Percentiles rank a stretch among this genome's conserved stretches.
Evolutionary conservation across 2,888 invertebrate genomes (phyloP).

Genomic region (Hybos culiciformis): DNA sequence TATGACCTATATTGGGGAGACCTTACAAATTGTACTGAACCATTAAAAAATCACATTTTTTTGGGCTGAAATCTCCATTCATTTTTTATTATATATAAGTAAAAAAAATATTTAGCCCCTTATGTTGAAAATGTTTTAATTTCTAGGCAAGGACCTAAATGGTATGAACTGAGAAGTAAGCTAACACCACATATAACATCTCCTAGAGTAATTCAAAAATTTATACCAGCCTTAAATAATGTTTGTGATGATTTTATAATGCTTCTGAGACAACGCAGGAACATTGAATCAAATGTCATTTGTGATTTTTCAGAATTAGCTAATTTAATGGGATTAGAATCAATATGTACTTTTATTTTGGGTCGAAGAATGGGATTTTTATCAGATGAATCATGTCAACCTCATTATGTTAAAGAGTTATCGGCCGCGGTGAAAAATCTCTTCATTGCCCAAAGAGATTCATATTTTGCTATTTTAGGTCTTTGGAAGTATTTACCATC

Average conservation of each 20-base stretch:
- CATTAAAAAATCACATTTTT: no score
- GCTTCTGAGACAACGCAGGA: slow-evolving; percentile 45
- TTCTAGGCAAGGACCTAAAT: slow-evolving; percentile 58
- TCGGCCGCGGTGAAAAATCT: slow-evolving; percentile 63
- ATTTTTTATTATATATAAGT: no score
- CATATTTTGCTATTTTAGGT: slow-evolving; percentile 61
- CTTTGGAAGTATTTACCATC: slow-evolving; percentile 71
- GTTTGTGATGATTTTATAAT: slow-evolving; percentile 66
- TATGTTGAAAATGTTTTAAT: background rate
- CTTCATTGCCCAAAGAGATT: slow-evolving; percentile 65
- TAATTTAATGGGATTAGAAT: slow-evolving; percentile 68
- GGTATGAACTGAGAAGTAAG: slow-evolving; percentile 57
- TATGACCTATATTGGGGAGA: no score
- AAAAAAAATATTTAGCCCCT: background rate
- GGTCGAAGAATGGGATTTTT: slow-evolving; percentile 66
- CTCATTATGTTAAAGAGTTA: slow-evolving; percentile 46
- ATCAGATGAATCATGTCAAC: slow-evolving; percentile 36
- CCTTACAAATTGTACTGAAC: no score
- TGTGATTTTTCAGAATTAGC: slow-evolving; percentile 56
- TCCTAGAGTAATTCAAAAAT: slow-evolving; percentile 57
- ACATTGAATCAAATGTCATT: slow-evolving; percentile 41
- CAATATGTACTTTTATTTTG: slow-evolving; percentile 63
- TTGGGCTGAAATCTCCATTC: no score
- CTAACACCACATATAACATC: slow-evolving; percentile 65
- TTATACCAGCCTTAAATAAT: slow-evolving; percentile 57